A percentile compares a stretch with the other conserved stretches of the same genome.
These are phyloP conservation scores for Lasioglossum lativentre DNA, from an alignment of 2,888 invertebrate genomes.

Conservation along the genomic window DNA sequence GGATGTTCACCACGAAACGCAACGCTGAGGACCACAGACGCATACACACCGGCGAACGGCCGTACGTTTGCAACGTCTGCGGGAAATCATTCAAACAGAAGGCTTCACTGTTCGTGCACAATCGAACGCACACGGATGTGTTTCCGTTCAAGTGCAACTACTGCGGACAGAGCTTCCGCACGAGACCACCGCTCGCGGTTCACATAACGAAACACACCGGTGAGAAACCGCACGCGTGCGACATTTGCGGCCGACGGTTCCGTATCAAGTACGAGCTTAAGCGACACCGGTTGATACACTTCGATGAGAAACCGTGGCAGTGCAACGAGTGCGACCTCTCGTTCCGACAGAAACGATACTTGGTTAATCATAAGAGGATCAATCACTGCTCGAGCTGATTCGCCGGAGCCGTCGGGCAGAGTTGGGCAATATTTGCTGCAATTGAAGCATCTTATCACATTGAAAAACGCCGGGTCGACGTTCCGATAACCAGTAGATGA, in stretches of 20 bases:
- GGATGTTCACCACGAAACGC: conserved; percentile 87
- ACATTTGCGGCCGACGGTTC: conserved; percentile 86
- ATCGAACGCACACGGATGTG: conserved; percentile 86
- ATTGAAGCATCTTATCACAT: not conserved
- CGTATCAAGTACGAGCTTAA: conserved; percentile 87
- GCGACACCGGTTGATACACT: conserved; percentile 86
- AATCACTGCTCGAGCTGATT: conserved; percentile 78
- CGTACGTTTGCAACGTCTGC: conserved; percentile 85
- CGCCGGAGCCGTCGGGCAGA: not conserved
- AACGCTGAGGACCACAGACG: conserved; percentile 85
- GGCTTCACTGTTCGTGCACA: conserved; percentile 88
- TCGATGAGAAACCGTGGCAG: conserved; percentile 85
- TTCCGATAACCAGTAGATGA: not conserved
- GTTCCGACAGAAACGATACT: conserved; percentile 86
- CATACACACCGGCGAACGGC: conserved; percentile 79
- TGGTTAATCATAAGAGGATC: conserved; percentile 85
- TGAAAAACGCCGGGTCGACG: not conserved
- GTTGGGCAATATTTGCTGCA: not conserved
- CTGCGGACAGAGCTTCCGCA: conserved; percentile 87
- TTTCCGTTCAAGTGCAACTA: conserved; percentile 87
- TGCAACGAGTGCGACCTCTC: conserved; percentile 84
- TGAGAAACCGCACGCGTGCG: conserved; percentile 87
- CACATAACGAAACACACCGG: conserved; percentile 88
- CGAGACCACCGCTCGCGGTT: conserved; percentile 86
- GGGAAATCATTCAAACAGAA: conserved; percentile 89